Conservation (phyloP, 1,140 invertebrate genomes). For the Galendromus occidentalis region DNA sequence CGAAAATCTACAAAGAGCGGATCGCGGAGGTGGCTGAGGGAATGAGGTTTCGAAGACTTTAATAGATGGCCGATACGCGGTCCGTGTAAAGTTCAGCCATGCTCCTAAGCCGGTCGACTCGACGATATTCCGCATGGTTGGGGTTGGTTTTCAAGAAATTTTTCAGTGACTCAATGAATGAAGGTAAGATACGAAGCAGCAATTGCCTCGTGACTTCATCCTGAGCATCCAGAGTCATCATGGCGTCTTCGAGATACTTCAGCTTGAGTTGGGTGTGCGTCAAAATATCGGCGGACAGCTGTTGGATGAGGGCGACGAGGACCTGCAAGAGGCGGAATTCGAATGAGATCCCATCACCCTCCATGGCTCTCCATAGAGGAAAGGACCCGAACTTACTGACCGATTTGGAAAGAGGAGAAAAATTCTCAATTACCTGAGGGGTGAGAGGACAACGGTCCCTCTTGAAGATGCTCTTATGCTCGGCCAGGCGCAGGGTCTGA, state of each 20-base stretch:
- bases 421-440: background rate
- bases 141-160: background rate
- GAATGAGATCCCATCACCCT: background rate
- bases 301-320: background rate
- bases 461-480: slow-evolving; percentile 1
- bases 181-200: background rate
- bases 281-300: background rate
- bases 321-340: background rate
- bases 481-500: background rate
- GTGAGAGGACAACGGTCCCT: background rate
- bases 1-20: too few species aligned
- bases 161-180: slow-evolving; percentile 2
- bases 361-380: too few species aligned
- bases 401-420: too few species aligned
- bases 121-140: background rate
- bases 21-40: too few species aligned
- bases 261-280: slow-evolving; percentile 8
- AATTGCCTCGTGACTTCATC: background rate
- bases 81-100: slow-evolving; percentile 8
- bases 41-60: background rate
- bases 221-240: slow-evolving; percentile 6
- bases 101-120: background rate
- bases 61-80: background rate
- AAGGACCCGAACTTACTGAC: too few species aligned
- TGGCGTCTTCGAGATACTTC: slow-evolving; percentile 1